Conservation (phyloP, 2,888 invertebrate species). For the Drosophila tanythrix region DNA sequence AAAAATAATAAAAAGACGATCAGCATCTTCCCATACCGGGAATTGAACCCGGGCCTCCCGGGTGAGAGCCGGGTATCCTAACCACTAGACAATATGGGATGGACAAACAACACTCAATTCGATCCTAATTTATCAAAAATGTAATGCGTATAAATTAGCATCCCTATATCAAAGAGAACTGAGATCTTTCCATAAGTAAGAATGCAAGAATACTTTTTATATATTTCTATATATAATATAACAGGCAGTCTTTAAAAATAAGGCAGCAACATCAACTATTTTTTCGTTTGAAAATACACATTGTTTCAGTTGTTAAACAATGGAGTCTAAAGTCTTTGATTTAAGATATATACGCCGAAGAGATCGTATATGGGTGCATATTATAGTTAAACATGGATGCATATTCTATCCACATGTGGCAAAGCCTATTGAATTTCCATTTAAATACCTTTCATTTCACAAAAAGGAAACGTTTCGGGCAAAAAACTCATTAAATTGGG, state of each 20-base stretch:
- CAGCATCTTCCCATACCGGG: slow-evolving; percentile 64
- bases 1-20: neutral
- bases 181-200: neutral
- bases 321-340: neutral
- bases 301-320: neutral
- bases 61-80: slow-evolving; percentile 76
- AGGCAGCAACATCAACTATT: neutral
- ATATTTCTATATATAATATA: neutral
- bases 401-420: neutral
- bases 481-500: neutral
- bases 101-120: neutral
- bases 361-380: neutral
- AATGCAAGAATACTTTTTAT: neutral
- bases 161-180: neutral
- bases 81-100: slow-evolving; percentile 76
- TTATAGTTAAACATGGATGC: neutral
- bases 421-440: neutral
- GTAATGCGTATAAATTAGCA: neutral
- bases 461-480: neutral
- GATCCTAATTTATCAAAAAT: neutral
- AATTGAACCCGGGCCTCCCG: slow-evolving; percentile 76
- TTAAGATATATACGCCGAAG: neutral
- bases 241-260: too few relatives aligned
- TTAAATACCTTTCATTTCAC: neutral
- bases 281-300: too few relatives aligned